Evolutionary conservation across 2,888 invertebrate genomes (phyloP), one percentile per base, ranked within the genome.

Genomic region (Rhimphoctona megacephalus): DNA sequence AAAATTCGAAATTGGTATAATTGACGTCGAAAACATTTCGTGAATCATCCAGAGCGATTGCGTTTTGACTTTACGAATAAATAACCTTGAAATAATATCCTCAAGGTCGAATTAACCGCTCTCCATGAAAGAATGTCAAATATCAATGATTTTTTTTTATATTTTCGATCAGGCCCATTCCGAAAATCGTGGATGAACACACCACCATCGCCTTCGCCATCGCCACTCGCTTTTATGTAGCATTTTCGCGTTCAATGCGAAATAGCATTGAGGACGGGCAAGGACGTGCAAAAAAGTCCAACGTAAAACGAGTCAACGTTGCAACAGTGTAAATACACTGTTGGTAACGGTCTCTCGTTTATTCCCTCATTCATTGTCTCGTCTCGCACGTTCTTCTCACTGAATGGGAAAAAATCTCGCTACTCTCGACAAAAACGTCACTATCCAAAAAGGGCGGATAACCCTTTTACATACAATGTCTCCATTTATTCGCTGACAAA

Each of bases 401-500:
- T 82, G 80, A 81, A 84, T 88, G 81, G 87, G 61, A 85, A 86
- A 89, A 39, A 76, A 70, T 76, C 73, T 64, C 76, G 49, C 73
- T 67, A 54, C 79, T 36, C 80, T 76, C 67, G 57, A 64, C 43
- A 61, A 61, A 61, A 61, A 30, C 61, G 61, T 61, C 80, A 76
- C 76, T 83, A 91, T 89, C 89, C 85, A 90, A 90, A 91, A 91
- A 90, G 90, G 91, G 90, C 91, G 91, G 91, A 82, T 70, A 81
- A 67, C 52, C 8, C 61, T 80, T 87, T 85, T 89, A 90, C 90
- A 89, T 88, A 90, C 89, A 90, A 88, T 89, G 90, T 89, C 88
- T 89, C 88, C 90, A 90, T 91, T 91, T 91, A 91, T 90, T 88
- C 88, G 87, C 88, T 84, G 88, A 88, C 89, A 89, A 89, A 90